Conservation (phyloP, 2,888 invertebrate genomes). For the Eupithecia centaureata region DNA sequence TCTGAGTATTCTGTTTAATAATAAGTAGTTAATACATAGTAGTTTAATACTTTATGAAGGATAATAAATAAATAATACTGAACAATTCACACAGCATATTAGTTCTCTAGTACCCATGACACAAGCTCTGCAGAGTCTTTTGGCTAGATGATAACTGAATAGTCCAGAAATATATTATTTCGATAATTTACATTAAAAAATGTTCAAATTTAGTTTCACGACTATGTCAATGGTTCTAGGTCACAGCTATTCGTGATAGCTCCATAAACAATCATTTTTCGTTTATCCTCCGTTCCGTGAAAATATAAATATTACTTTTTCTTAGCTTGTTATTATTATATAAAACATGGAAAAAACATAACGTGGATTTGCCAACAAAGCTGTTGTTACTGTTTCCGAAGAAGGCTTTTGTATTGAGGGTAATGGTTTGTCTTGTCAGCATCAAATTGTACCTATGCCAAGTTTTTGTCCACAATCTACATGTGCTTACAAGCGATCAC, state of each 20-base stretch:
- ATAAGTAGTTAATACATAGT: too few relatives aligned
- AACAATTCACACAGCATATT: too few relatives aligned
- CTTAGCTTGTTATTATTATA: constrained; percentile 30
- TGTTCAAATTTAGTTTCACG: constrained; percentile 5
- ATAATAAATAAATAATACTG: too few relatives aligned
- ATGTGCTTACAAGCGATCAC: background rate
- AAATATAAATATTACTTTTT: constrained; percentile 31
- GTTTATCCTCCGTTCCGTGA: constrained; percentile 43
- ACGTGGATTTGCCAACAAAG: constrained; percentile 19
- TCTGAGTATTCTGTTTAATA: too few relatives aligned
- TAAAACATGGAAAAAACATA: constrained; percentile 30
- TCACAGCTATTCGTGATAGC: constrained; percentile 41
- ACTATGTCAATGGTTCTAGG: constrained; percentile 40
- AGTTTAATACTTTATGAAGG: too few relatives aligned
- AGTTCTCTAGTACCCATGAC: too few relatives aligned
- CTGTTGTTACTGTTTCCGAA: constrained; percentile 26
- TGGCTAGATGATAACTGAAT: too few relatives aligned
- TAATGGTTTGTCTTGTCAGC: constrained; percentile 31
- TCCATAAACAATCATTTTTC: constrained; percentile 41
- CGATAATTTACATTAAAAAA: background rate
- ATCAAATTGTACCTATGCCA: constrained; percentile 10
- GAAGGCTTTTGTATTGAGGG: constrained; percentile 23
- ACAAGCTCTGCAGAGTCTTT: too few relatives aligned
- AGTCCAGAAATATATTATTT: too few relatives aligned
- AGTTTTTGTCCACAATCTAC: background rate